These are phyloP conservation scores for Lycocerus yunnanus DNA, from an alignment of 2,888 invertebrate species.

Conservation along the genomic window DNA sequence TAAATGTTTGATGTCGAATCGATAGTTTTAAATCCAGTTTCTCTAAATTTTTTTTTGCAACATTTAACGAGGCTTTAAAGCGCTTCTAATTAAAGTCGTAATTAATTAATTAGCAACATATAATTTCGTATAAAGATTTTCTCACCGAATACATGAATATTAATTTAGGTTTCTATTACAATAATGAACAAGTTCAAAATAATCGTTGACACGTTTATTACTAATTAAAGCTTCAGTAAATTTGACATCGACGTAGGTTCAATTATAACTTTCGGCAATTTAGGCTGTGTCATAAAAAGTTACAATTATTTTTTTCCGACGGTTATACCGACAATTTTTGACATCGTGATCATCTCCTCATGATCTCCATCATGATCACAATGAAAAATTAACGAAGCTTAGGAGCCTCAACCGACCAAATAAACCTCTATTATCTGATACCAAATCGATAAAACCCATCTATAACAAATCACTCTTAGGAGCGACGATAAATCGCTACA, in stretches of 20 bases:
- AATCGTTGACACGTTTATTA: background rate
- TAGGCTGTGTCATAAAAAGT: background rate
- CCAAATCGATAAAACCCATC: too few species aligned
- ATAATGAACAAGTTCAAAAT: background rate
- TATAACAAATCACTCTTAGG: too few species aligned
- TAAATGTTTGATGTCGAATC: background rate
- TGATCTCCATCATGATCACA: too few species aligned
- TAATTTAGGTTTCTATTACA: background rate
- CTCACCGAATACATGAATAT: background rate
- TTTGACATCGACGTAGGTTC: background rate
- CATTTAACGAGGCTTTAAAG: background rate
- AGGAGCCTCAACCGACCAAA: background rate
- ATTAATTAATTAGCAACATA: background rate
- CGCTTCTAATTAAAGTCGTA: background rate
- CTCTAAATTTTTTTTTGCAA: background rate
- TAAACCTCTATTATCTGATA: background rate
- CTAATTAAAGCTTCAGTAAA: background rate
- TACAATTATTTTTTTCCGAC: background rate
- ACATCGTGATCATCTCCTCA: too few species aligned
- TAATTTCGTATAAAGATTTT: background rate
- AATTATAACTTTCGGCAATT: background rate
- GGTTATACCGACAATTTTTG: too few species aligned
- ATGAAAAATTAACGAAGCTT: too few species aligned
- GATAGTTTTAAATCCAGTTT: background rate
- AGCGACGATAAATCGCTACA: background rate